A percentile compares a stretch with the other conserved stretches of the same genome.
Conservation (phyloP, 2,113 vertebrate genomes). For the Dolichallabes microphthalmus region DNA sequence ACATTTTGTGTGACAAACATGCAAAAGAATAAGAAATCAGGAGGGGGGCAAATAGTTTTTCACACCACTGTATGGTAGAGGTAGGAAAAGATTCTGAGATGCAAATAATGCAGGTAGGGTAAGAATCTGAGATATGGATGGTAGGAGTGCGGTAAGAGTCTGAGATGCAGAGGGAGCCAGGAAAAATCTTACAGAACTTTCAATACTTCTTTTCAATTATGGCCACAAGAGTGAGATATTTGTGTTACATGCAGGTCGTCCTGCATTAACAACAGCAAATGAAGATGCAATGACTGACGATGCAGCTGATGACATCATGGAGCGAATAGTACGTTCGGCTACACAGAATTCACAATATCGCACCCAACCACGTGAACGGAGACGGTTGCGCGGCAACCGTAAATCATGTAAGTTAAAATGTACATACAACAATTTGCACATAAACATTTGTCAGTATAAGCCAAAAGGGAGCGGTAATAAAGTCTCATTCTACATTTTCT, state of each 20-base stretch:
- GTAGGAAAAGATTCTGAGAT: neutral
- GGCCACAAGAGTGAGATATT: neutral
- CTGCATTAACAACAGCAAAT: conserved; percentile 68
- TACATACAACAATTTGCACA: neutral
- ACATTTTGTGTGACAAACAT: no score
- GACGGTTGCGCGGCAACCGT: conserved; percentile 90
- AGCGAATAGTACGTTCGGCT: conserved; percentile 93
- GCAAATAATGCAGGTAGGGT: neutral
- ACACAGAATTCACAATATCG: conserved; percentile 90
- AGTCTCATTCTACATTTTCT: neutral
- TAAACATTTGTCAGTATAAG: neutral
- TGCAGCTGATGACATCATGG: conserved; percentile 94
- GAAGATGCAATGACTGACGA: conserved; percentile 83
- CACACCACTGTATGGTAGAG: neutral
- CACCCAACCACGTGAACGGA: conserved; percentile 85
- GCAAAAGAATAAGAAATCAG: no score
- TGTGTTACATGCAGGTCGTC: conserved; percentile 70
- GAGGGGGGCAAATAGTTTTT: no score
- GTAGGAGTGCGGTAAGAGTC: no score
- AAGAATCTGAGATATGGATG: neutral
- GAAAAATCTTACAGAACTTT: neutral
- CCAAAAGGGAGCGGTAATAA: neutral
- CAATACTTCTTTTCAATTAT: neutral
- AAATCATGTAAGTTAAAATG: conserved; percentile 82
- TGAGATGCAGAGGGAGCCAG: neutral